Evolutionary conservation across 92 coral and sea anemone genomes (phyloP).

Genomic region (Parazoanthus swiftii): DNA sequence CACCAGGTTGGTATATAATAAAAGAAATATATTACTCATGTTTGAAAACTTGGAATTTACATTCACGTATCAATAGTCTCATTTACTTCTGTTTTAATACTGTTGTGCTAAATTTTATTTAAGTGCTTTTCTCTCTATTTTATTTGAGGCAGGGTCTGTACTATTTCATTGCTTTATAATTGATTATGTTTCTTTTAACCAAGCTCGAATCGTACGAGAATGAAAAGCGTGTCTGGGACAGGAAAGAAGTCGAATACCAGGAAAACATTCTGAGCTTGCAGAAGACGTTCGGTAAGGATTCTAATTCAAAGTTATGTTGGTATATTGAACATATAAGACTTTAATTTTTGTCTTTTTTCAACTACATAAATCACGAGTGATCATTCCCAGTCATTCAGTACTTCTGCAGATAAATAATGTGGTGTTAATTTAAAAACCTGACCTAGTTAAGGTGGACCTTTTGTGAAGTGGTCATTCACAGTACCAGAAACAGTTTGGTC

Average conservation of each 20-base stretch:
- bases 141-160: neutral
- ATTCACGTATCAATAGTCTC: neutral
- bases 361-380: neutral
- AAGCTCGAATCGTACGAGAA: constrained; percentile 55
- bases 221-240: constrained; percentile 63
- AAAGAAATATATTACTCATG: neutral
- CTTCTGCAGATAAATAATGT: no score
- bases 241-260: constrained; percentile 65
- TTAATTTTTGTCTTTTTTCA: neutral
- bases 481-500: no score
- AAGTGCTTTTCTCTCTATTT: neutral
- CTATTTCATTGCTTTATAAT: neutral
- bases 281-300: constrained; percentile 62
- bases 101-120: neutral
- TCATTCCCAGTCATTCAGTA: no score
- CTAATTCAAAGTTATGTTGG: neutral
- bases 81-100: neutral
- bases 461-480: no score
- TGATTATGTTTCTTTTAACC: constrained; percentile 4
- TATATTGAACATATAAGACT: neutral
- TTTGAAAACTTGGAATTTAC: neutral
- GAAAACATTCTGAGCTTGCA: constrained; percentile 60
- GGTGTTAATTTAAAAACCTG: no score
- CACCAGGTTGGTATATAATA: neutral
- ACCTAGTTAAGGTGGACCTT: no score